These are phyloP conservation scores for Pipa parva DNA, from an alignment of 2,113 vertebrate species.

Conservation along the genomic window DNA sequence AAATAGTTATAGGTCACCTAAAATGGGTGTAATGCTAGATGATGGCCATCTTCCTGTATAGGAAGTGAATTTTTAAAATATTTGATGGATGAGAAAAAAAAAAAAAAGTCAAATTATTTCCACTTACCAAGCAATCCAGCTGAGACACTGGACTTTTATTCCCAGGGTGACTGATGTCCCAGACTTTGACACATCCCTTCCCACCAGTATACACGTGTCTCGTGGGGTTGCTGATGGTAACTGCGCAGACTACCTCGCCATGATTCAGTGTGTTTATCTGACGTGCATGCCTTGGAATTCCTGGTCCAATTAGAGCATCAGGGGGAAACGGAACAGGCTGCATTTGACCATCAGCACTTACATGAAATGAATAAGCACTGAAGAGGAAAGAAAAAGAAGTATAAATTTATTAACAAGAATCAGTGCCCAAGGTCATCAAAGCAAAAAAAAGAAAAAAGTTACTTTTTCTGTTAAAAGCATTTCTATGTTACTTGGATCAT, in stretches of 20 bases:
- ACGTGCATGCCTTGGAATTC: slow-evolving; percentile 74
- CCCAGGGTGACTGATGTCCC: slow-evolving; percentile 78
- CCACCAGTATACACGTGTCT: slow-evolving; percentile 75
- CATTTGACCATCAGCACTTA: slow-evolving; percentile 78
- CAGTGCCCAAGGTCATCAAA: background rate
- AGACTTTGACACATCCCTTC: slow-evolving; percentile 77
- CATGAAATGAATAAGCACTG: slow-evolving; percentile 77
- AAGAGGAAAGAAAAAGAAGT: slow-evolving; percentile 13
- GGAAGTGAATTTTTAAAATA: no score
- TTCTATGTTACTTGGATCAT: background rate
- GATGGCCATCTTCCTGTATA: no score
- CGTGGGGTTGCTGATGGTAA: slow-evolving; percentile 79
- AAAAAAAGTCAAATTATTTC: no score
- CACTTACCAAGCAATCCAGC: slow-evolving; percentile 75
- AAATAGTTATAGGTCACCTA: no score
- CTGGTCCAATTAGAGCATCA: slow-evolving; percentile 74
- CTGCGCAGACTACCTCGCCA: slow-evolving; percentile 74
- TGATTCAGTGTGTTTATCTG: slow-evolving; percentile 79
- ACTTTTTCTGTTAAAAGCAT: background rate
- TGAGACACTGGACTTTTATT: slow-evolving; percentile 81
- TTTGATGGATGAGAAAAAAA: no score
- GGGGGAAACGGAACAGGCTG: slow-evolving; percentile 78
- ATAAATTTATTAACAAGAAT: background rate
- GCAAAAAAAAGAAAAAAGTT: background rate
- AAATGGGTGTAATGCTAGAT: no score